phyloP scores from a whole-genome alignment of 2,888 invertebrate genomes.

The Electrophaes corylata region DNA sequence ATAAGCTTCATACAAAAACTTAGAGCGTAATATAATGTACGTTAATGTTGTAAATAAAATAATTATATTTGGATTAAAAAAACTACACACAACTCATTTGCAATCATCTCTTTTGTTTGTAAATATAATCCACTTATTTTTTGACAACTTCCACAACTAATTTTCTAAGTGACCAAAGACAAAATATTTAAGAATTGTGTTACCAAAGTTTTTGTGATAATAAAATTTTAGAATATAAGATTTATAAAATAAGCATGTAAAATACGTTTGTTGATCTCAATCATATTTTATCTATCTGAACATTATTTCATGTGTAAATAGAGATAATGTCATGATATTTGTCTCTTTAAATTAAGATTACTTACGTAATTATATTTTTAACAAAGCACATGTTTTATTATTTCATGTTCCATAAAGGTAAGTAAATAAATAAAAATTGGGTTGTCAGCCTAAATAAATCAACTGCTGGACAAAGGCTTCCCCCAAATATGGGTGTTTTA shows the following conservation, averaged over 20 bases:
- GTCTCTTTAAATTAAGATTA: slow-evolving; percentile 7
- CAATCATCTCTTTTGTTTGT: too few relatives aligned
- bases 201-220: slow-evolving; percentile 69
- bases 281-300: slow-evolving; percentile 39
- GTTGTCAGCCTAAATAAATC: too few relatives aligned
- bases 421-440: too few relatives aligned
- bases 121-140: too few relatives aligned
- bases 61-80: too few relatives aligned
- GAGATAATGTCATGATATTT: slow-evolving; percentile 16
- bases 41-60: too few relatives aligned
- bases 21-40: too few relatives aligned
- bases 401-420: not conserved
- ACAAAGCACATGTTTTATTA: not conserved
- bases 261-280: slow-evolving; percentile 59
- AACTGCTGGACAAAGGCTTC: too few relatives aligned
- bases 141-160: too few relatives aligned
- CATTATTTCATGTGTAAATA: slow-evolving; percentile 16
- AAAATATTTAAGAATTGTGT: slow-evolving; percentile 15
- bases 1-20: too few relatives aligned
- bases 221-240: slow-evolving; percentile 33
- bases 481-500: too few relatives aligned
- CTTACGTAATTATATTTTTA: slow-evolving; percentile 12
- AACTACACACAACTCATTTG: too few relatives aligned
- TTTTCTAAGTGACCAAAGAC: slow-evolving; percentile 7
- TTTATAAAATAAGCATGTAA: slow-evolving; percentile 32